These are phyloP conservation scores for Xyrichtys novacula DNA, from an alignment of 2,797 vertebrate genomes.

Conservation along the genomic window DNA sequence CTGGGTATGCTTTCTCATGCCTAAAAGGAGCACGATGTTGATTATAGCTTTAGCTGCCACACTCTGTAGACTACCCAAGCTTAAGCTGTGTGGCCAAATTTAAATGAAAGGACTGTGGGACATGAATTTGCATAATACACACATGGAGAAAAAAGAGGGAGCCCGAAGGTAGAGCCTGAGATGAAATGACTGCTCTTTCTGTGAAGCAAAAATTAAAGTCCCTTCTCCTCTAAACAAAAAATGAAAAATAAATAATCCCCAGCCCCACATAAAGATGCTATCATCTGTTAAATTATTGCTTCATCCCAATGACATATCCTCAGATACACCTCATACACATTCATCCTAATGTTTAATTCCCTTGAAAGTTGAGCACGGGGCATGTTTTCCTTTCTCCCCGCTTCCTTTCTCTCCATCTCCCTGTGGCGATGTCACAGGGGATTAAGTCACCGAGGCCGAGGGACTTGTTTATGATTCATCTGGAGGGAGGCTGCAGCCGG, in stretches of 20 bases:
- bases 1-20: constrained; percentile 77
- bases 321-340: constrained; percentile 74
- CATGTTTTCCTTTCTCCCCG: constrained; percentile 66
- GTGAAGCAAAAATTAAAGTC: constrained; percentile 55
- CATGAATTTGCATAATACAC: constrained; percentile 75
- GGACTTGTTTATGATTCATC: constrained; percentile 80
- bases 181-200: constrained; percentile 58
- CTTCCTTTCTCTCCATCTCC: constrained; percentile 61
- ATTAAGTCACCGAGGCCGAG: constrained; percentile 77
- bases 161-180: constrained; percentile 56
- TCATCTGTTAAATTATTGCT: constrained; percentile 65
- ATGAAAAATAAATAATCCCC: background rate
- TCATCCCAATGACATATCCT: constrained; percentile 57
- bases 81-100: constrained; percentile 68
- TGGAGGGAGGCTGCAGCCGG: constrained; percentile 62
- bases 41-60: constrained; percentile 75
- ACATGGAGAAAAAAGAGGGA: constrained; percentile 36
- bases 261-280: constrained; percentile 39
- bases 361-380: constrained; percentile 70
- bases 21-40: constrained; percentile 78
- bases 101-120: constrained; percentile 70
- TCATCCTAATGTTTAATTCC: constrained; percentile 80
- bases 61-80: constrained; percentile 60
- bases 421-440: constrained; percentile 79
- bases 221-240: background rate